phyloP scores from a whole-genome alignment of 1,140 invertebrate genomes.

The Cotesia chilonis region DNA sequence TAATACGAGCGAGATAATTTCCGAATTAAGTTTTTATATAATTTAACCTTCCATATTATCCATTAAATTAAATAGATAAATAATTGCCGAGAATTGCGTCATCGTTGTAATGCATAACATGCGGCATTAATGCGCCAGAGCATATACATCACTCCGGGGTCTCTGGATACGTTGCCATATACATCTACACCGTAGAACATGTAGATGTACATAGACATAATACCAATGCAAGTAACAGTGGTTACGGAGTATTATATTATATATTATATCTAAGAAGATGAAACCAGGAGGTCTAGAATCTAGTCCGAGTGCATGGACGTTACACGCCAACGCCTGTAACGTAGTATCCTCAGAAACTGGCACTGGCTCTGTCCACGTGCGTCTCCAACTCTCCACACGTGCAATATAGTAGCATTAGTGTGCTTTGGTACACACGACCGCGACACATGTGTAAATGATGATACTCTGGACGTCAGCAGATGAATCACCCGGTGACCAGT shows the following conservation, averaged over 20 bases:
- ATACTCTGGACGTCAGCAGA: not conserved
- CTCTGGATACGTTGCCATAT: too few relatives aligned
- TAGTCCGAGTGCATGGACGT: conserved; percentile 5
- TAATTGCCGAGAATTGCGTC: conserved; percentile 59
- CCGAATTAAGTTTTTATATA: too few relatives aligned
- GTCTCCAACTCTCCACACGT: conserved; percentile 13
- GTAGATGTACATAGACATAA: too few relatives aligned
- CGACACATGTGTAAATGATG: conserved; percentile 13
- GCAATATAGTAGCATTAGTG: not conserved
- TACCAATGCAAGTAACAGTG: conserved; percentile 9
- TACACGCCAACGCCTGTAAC: conserved; percentile 15
- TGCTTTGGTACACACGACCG: not conserved
- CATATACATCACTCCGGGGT: conserved; percentile 52
- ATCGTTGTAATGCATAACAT: conserved; percentile 42
- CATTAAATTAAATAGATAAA: conserved; percentile 49
- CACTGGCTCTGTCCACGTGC: conserved; percentile 19
- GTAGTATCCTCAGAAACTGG: not conserved
- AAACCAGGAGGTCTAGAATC: conserved; percentile 37
- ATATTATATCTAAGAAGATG: conserved; percentile 51
- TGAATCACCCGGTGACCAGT: not conserved
- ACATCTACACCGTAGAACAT: too few relatives aligned
- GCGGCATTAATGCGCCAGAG: conserved; percentile 49
- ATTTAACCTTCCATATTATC: not conserved
- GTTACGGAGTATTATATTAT: too few relatives aligned
- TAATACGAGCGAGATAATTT: too few relatives aligned